Evolutionary conservation across 2,797 vertebrate genomes (phyloP).

Genomic region (Sebastes miniatus): DNA sequence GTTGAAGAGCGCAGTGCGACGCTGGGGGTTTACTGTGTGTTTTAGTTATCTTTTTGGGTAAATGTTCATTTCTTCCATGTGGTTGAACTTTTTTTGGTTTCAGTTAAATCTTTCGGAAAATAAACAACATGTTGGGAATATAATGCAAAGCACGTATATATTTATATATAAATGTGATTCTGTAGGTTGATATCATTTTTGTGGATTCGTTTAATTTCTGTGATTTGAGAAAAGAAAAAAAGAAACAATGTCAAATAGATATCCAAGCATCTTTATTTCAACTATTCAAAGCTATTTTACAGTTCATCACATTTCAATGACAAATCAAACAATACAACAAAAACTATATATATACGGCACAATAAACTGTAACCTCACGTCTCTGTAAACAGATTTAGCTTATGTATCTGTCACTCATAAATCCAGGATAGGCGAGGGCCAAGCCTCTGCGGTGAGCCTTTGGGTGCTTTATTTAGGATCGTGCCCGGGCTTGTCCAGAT

Average conservation of each 20-base stretch:
- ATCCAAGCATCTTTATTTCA: slow-evolving; percentile 57
- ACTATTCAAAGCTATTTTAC: slow-evolving; percentile 9
- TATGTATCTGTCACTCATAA: slow-evolving; percentile 26
- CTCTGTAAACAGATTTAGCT: background rate
- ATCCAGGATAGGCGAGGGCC: slow-evolving; percentile 34
- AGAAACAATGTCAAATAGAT: slow-evolving; percentile 14
- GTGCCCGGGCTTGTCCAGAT: slow-evolving; percentile 45
- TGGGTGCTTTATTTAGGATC: slow-evolving; percentile 59
- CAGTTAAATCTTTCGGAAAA: slow-evolving; percentile 24
- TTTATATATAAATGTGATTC: background rate
- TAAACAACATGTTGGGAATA: slow-evolving; percentile 24
- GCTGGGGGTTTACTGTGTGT: slow-evolving; percentile 44
- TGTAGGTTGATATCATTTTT: background rate
- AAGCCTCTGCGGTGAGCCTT: slow-evolving; percentile 46
- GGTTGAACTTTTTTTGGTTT: slow-evolving; percentile 31
- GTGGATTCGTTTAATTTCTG: background rate
- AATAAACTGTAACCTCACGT: background rate
- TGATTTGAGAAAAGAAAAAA: slow-evolving; percentile 5
- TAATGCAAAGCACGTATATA: slow-evolving; percentile 10
- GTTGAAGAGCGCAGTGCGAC: slow-evolving; percentile 27
- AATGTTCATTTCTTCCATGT: slow-evolving; percentile 24
- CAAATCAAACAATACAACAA: background rate
- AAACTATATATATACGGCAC: background rate
- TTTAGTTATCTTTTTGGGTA: slow-evolving; percentile 47
- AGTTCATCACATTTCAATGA: background rate